These are phyloP conservation scores for Drosophila anomelani DNA, from an alignment of 2,888 invertebrate species.

Conservation along the genomic window DNA sequence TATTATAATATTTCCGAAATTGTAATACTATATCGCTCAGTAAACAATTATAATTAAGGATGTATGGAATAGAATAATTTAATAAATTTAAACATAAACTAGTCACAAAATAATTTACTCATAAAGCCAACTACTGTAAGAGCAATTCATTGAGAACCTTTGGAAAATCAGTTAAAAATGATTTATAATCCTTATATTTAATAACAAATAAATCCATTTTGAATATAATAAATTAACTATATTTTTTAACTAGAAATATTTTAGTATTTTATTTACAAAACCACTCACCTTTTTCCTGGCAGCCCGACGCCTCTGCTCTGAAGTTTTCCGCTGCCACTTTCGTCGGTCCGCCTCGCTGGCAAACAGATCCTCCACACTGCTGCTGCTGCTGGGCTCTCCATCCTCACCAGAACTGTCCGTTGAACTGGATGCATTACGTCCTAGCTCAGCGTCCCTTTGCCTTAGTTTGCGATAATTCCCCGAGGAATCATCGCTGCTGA, in stretches of 20 bases:
- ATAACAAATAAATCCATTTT: background rate
- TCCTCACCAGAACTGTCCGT: slow-evolving; percentile 50
- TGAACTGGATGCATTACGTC: slow-evolving; percentile 25
- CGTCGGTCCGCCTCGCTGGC: slow-evolving; percentile 55
- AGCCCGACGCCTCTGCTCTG: slow-evolving; percentile 22
- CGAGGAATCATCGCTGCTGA: slow-evolving; percentile 45
- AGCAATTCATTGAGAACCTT: too few species aligned
- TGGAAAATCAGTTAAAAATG: too few species aligned
- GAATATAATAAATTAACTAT: too few species aligned
- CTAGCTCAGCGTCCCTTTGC: slow-evolving; percentile 74
- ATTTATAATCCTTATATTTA: too few species aligned
- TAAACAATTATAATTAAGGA: too few species aligned
- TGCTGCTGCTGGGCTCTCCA: slow-evolving; percentile 59
- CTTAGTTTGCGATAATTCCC: slow-evolving; percentile 65
- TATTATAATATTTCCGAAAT: background rate
- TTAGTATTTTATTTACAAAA: background rate
- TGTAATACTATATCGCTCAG: too few species aligned
- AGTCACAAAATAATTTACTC: background rate
- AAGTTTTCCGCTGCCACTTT: slow-evolving; percentile 58
- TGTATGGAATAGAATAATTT: background rate
- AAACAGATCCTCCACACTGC: slow-evolving; percentile 79
- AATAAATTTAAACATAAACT: background rate
- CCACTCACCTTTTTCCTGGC: slow-evolving; percentile 59
- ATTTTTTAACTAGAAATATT: background rate
- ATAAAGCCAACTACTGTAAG: too few species aligned